Percentiles rank a stretch among this genome's conserved stretches.
phyloP scores from a whole-genome alignment of 2,113 vertebrate species.

The Oryzias melastigma region DNA sequence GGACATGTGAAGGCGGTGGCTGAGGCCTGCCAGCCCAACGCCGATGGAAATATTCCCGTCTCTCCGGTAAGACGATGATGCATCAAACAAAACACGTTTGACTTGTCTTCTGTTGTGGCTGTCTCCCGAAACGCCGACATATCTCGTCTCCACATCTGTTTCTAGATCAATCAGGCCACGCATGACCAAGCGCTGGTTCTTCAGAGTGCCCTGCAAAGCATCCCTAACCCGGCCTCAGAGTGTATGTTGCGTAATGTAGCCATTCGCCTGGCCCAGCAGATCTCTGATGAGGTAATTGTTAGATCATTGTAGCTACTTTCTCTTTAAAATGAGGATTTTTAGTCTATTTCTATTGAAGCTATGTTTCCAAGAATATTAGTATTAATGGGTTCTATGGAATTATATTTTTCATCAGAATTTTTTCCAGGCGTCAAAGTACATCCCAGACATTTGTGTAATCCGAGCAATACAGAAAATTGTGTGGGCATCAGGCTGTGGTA shows the following conservation, averaged over 20 bases:
- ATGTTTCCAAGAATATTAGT: not conserved
- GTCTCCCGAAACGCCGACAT: not conserved
- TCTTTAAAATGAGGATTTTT: not conserved
- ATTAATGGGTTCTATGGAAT: constrained; percentile 40
- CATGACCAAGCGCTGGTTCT: constrained; percentile 98
- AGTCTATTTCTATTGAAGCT: not conserved
- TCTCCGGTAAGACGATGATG: constrained; percentile 82
- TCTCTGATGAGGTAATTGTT: constrained; percentile 92
- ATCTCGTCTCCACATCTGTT: constrained; percentile 25
- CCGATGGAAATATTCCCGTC: constrained; percentile 89
- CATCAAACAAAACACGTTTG: constrained; percentile 6
- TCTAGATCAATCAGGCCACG: constrained; percentile 93
- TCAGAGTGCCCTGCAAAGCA: constrained; percentile 97
- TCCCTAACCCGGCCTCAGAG: constrained; percentile 97
- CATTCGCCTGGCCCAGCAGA: constrained; percentile 97
- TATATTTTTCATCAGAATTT: constrained; percentile 64
- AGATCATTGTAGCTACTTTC: not conserved
- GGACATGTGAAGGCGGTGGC: constrained; percentile 96
- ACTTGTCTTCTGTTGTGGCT: constrained; percentile 4
- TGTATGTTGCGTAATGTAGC: constrained; percentile 99
- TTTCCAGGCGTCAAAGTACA: constrained; percentile 94
- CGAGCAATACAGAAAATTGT: constrained; percentile 97
- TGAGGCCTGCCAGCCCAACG: constrained; percentile 93
- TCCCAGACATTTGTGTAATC: constrained; percentile 98
- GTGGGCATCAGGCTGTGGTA: constrained; percentile 97